Percentiles rank a stretch among this genome's conserved stretches.
Evolutionary conservation across 2,888 invertebrate genomes (phyloP).

Genomic region (Didymodactylos carnosus): DNA sequence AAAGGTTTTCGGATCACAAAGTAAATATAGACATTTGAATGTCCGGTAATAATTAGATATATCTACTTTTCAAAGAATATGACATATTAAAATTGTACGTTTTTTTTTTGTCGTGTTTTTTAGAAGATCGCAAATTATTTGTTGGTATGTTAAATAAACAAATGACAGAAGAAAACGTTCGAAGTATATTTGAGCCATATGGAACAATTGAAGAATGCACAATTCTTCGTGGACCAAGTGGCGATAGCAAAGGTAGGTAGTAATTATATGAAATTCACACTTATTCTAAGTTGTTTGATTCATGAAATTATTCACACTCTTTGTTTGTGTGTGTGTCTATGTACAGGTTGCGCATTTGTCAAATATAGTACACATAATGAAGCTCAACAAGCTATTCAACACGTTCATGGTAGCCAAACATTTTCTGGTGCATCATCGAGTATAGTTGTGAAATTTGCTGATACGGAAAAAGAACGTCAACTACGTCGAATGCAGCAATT

Average conservation of each 20-base stretch:
- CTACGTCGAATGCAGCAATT: constrained; percentile 98
- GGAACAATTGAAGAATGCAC: constrained; percentile 98
- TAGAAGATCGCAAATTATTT: constrained; percentile 95
- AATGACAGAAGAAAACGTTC: constrained; percentile 66
- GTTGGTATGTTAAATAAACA: constrained; percentile 99
- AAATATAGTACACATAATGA: constrained; percentile 92
- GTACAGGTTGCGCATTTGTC: constrained; percentile 96
- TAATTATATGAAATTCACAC: too few species aligned
- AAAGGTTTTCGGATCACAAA: too few species aligned
- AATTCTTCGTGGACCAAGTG: constrained; percentile 87
- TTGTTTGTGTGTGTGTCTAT: too few species aligned
- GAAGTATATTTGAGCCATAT: constrained; percentile 48
- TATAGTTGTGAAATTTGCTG: constrained; percentile 96
- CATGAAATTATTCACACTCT: too few species aligned
- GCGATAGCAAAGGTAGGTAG: constrained; percentile 98
- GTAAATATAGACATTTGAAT: too few species aligned
- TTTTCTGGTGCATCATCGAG: constrained; percentile 99
- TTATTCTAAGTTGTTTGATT: too few species aligned
- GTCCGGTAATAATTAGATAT: too few species aligned
- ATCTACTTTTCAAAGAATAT: too few species aligned
- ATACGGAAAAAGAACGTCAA: constrained; percentile 97
- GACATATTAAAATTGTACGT: background rate
- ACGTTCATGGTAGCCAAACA: constrained; percentile 97
- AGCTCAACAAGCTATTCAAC: constrained; percentile 91
- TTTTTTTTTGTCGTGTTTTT: background rate